These are phyloP conservation scores for Pseudococcus jackbeardsleyi DNA, from an alignment of 2,888 invertebrate species.

Conservation along the genomic window DNA sequence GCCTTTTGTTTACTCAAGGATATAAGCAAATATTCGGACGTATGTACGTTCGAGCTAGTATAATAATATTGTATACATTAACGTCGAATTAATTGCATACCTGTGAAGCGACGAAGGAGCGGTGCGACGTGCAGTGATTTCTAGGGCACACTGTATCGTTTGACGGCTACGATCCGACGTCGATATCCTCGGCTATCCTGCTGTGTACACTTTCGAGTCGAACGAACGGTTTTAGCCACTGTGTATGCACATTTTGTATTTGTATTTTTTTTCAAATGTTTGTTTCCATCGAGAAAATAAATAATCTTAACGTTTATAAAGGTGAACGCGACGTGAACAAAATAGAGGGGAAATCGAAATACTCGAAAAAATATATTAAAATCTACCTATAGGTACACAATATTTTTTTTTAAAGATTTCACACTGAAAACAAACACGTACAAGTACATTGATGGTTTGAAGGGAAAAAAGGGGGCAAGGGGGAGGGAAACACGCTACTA, in stretches of 20 bases:
- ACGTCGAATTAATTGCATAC: slow-evolving; percentile 24
- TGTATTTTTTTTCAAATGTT: neutral
- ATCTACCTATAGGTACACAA: neutral
- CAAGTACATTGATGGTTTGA: neutral
- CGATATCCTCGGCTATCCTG: too few relatives aligned
- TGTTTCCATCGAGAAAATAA: neutral
- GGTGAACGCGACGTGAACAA: neutral
- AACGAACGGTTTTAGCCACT: neutral
- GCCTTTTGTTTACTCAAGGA: neutral
- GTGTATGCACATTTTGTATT: slow-evolving; percentile 22
- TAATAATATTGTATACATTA: neutral
- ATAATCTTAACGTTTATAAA: neutral
- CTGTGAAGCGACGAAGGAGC: neutral
- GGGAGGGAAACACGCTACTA: neutral
- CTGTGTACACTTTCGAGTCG: neutral
- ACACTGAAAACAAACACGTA: neutral
- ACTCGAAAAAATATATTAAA: neutral
- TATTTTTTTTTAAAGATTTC: neutral
- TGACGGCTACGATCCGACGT: neutral
- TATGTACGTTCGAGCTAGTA: neutral
- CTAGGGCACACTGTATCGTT: neutral
- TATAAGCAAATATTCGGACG: neutral
- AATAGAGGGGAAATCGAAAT: neutral
- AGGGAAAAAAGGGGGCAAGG: too few relatives aligned
- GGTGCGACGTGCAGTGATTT: neutral